Evolutionary conservation across 2,113 vertebrate species (phyloP).

Genomic region (Hiodon tergisus): DNA sequence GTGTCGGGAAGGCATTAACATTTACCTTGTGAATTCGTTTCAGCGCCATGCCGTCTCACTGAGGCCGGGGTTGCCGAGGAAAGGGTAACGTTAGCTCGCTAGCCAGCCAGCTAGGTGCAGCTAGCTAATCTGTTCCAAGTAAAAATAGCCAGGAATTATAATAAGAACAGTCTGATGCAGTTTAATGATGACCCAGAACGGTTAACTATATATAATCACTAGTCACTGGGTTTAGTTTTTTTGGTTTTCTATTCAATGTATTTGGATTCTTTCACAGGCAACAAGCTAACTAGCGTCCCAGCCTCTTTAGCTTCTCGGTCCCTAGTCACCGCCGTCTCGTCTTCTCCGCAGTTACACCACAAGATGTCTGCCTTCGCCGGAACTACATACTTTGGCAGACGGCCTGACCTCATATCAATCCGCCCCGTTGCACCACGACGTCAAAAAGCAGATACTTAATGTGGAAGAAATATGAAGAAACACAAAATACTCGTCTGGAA

Average conservation of each 20-base stretch:
- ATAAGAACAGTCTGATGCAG: conserved; percentile 4
- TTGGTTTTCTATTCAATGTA: not conserved
- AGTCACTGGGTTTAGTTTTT: not conserved
- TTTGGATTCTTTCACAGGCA: not conserved
- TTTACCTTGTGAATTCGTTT: conserved; percentile 69
- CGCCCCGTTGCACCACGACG: conserved; percentile 8
- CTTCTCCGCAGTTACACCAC: conserved; percentile 28
- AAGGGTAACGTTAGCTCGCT: conserved; percentile 43
- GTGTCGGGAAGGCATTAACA: not conserved
- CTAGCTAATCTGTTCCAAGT: conserved; percentile 15
- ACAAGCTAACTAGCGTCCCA: conserved; percentile 25
- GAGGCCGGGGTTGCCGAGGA: conserved; percentile 38
- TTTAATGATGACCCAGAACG: not conserved
- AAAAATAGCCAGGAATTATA: conserved; percentile 6
- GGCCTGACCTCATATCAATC: conserved; percentile 25
- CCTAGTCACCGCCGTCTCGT: conserved; percentile 16
- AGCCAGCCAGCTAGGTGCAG: conserved; percentile 26
- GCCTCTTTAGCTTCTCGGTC: not conserved
- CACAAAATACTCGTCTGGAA: too few species aligned
- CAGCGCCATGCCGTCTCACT: conserved; percentile 57
- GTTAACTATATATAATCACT: not conserved
- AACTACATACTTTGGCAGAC: conserved; percentile 30
- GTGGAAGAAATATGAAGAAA: too few species aligned
- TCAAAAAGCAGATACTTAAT: not conserved
- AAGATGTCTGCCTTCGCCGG: conserved; percentile 41